Conservation (phyloP, 2,113 vertebrate species). For the Sterna hirundo region DNA sequence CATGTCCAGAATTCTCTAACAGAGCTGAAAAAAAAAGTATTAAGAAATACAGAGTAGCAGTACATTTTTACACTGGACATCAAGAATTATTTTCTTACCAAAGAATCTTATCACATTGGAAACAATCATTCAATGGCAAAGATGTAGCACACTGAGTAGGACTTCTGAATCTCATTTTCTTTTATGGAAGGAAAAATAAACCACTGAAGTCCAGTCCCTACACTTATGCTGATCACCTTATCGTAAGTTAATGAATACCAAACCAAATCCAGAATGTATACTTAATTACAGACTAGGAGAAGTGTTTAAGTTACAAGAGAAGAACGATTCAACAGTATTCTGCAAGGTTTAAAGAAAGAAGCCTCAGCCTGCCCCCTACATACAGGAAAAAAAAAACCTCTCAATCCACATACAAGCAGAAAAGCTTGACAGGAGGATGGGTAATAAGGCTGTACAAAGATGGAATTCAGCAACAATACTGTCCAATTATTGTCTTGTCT, state of each 20-base stretch:
- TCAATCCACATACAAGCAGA: not conserved
- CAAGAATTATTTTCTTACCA: not conserved
- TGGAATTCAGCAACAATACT: not conserved
- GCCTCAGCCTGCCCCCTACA: too few species aligned
- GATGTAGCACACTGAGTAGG: not conserved
- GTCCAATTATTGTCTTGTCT: not conserved
- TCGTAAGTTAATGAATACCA: not conserved
- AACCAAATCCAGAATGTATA: not conserved
- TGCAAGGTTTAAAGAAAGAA: not conserved
- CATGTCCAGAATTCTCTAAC: conserved; percentile 58
- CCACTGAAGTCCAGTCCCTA: not conserved
- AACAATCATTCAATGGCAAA: not conserved
- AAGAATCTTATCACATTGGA: not conserved
- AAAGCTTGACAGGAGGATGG: too few species aligned
- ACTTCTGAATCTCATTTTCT: not conserved
- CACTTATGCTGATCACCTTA: not conserved
- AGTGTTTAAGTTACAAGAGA: not conserved
- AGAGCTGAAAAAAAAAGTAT: conserved; percentile 41
- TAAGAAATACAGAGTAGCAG: not conserved
- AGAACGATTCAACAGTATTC: not conserved
- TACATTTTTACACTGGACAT: not conserved
- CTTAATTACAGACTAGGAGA: not conserved
- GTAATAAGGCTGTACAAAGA: not conserved
- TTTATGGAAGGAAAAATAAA: not conserved
- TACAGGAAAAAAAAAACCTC: too few species aligned